phyloP scores from a whole-genome alignment of 2,113 vertebrate species.

The Indicator indicator region DNA sequence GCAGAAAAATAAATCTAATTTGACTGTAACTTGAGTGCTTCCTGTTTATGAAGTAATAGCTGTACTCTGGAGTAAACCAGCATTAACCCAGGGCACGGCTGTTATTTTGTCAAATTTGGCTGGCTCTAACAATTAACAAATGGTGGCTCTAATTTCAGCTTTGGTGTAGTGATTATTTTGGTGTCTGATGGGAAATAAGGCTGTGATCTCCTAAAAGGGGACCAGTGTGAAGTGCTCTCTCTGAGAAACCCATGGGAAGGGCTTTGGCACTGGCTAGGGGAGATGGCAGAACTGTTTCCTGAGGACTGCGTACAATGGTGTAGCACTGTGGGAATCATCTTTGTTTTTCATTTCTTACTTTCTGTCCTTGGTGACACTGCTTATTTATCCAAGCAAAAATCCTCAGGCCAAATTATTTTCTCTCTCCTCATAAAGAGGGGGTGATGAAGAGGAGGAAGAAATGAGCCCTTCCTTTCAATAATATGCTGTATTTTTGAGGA shows the following conservation, averaged over 20 bases:
- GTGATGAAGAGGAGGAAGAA: neutral
- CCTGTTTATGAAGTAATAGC: constrained; percentile 51
- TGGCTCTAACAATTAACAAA: constrained; percentile 43
- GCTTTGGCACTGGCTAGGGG: neutral
- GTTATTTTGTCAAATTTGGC: constrained; percentile 52
- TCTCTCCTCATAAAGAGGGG: neutral
- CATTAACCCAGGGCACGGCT: neutral
- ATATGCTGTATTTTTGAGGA: neutral
- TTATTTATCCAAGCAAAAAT: neutral
- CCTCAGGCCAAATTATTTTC: neutral
- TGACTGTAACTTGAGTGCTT: constrained; percentile 43
- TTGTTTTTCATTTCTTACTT: neutral
- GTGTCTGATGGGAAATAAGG: constrained; percentile 19
- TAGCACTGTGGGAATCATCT: neutral
- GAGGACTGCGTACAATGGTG: neutral
- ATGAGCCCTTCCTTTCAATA: neutral
- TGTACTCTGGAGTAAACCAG: neutral
- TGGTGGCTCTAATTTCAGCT: constrained; percentile 31
- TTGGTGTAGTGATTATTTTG: constrained; percentile 35
- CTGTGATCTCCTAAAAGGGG: neutral
- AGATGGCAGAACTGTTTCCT: neutral
- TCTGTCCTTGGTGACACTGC: neutral
- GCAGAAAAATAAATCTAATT: constrained; percentile 55
- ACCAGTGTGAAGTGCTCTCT: neutral
- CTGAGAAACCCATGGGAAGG: neutral